These are phyloP conservation scores for Seladonia tumulorum DNA, from an alignment of 2,888 invertebrate genomes.

Conservation along the genomic window DNA sequence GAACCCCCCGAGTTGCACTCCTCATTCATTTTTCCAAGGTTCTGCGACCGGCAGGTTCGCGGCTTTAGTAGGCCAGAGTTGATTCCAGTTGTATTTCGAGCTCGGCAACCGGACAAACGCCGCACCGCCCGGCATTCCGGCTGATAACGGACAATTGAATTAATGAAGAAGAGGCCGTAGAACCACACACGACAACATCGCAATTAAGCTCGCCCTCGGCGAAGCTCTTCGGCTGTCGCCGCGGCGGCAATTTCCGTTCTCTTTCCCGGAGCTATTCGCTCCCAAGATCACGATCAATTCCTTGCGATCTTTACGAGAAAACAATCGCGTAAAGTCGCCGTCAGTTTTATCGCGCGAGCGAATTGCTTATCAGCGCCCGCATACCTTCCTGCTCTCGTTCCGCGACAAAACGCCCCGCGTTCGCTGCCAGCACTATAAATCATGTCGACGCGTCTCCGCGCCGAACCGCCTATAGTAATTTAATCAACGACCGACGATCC, in stretches of 20 bases:
- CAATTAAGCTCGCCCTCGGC: constrained; percentile 65
- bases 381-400: background rate
- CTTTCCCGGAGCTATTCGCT: constrained; percentile 5
- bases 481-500: constrained; percentile 22
- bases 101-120: constrained; percentile 67
- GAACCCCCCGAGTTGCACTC: background rate
- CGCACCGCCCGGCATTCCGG: constrained; percentile 56
- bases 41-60: background rate
- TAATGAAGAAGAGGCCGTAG: constrained; percentile 78
- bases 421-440: background rate
- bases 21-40: constrained; percentile 19
- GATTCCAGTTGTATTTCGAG: constrained; percentile 54
- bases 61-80: constrained; percentile 38
- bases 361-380: background rate
- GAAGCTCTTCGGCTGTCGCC: constrained; percentile 40
- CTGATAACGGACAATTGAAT: constrained; percentile 75
- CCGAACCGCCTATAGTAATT: background rate
- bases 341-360: background rate
- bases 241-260: constrained; percentile 62
- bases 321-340: background rate
- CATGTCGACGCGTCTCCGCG: background rate
- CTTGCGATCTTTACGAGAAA: background rate
- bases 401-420: background rate
- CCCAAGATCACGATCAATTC: background rate
- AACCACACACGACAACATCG: constrained; percentile 70